phyloP scores from a whole-genome alignment of 2,113 vertebrate species.

The Dunckerocampus dactyliophorus region DNA sequence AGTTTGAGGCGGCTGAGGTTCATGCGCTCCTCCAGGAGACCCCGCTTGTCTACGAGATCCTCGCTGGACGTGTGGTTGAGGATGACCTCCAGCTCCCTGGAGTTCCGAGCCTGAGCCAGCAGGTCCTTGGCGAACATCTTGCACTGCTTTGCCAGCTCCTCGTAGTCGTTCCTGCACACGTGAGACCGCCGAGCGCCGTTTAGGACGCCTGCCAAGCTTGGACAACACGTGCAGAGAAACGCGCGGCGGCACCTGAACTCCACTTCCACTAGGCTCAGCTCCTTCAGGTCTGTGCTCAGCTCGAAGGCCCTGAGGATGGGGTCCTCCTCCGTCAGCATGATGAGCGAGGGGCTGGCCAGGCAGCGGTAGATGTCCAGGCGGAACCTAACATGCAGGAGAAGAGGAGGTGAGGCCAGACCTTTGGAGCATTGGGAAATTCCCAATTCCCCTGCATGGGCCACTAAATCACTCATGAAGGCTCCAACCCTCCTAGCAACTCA shows the following conservation, averaged over 20 bases:
- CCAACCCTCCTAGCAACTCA: too few species aligned
- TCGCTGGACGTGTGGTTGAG: slow-evolving; percentile 93
- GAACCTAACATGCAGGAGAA: slow-evolving; percentile 75
- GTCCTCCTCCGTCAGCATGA: slow-evolving; percentile 98
- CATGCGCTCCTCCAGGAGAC: slow-evolving; percentile 95
- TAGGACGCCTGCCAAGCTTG: too few species aligned
- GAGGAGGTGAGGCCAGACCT: neutral
- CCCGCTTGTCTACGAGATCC: slow-evolving; percentile 89
- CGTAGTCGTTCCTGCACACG: slow-evolving; percentile 89
- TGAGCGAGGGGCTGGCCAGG: slow-evolving; percentile 93
- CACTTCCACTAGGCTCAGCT: slow-evolving; percentile 96
- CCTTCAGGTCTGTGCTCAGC: slow-evolving; percentile 92
- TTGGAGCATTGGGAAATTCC: too few species aligned
- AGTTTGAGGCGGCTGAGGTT: slow-evolving; percentile 97
- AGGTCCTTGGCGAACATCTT: slow-evolving; percentile 99
- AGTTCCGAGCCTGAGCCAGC: slow-evolving; percentile 97
- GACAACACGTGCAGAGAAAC: neutral
- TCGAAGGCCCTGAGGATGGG: slow-evolving; percentile 96
- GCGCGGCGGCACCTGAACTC: slow-evolving; percentile 85
- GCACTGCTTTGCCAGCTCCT: slow-evolving; percentile 94
- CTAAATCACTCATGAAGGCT: too few species aligned
- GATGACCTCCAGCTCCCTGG: slow-evolving; percentile 95
- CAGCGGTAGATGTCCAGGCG: slow-evolving; percentile 98
- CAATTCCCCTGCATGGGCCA: too few species aligned
- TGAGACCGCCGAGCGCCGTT: neutral